phyloP scores from a whole-genome alignment of 2,113 vertebrate genomes.

The Merops nubicus region DNA sequence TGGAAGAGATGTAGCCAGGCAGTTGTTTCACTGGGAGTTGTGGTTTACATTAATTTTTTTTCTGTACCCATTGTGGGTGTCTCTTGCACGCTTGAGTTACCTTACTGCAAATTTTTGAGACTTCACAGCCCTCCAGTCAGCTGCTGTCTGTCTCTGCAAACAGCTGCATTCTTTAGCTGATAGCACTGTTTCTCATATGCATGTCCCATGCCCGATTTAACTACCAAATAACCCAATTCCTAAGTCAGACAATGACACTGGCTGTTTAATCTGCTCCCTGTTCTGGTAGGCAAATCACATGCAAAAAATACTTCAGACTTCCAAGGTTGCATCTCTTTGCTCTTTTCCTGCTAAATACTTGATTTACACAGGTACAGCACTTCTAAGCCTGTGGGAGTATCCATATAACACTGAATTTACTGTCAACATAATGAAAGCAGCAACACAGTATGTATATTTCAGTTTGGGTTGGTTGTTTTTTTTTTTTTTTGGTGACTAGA shows the following conservation, averaged over 20 bases:
- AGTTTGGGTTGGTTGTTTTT: neutral
- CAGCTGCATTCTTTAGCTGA: neutral
- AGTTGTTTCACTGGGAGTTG: neutral
- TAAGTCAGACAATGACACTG: neutral
- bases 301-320: neutral
- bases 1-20: neutral
- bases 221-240: neutral
- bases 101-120: neutral
- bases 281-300: neutral
- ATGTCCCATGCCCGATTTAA: neutral
- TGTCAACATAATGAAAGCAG: neutral
- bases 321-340: neutral
- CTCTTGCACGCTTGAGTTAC: neutral
- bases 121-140: neutral
- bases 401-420: neutral
- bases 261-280: neutral
- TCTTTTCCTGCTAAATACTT: neutral
- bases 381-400: neutral
- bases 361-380: neutral
- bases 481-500: neutral
- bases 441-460: neutral
- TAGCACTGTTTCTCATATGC: neutral
- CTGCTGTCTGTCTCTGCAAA: neutral
- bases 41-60: neutral
- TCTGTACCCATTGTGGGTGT: neutral